Percentiles rank a stretch among this genome's conserved stretches.
Evolutionary conservation across 2,888 invertebrate species (phyloP).

Genomic region (Microchrysa polita): DNA sequence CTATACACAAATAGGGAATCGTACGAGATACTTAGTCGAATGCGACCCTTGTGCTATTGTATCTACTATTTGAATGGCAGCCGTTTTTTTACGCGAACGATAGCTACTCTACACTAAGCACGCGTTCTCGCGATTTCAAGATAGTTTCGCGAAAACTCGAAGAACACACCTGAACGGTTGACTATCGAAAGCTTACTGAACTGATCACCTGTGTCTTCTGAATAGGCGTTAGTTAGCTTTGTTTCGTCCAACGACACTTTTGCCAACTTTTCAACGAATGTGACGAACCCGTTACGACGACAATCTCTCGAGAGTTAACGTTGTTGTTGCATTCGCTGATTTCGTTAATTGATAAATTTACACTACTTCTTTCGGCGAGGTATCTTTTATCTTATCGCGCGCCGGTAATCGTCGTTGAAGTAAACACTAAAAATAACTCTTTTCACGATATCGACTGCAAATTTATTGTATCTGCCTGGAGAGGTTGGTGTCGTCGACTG

Average conservation of each 20-base stretch:
- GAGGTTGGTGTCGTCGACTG: neutral
- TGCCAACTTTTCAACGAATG: conserved; percentile 14
- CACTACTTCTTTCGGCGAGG: conserved; percentile 6
- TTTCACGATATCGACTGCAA: conserved; percentile 22
- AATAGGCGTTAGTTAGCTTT: conserved; percentile 32
- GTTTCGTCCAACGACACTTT: conserved; percentile 29
- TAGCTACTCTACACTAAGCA: no score
- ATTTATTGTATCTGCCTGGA: conserved; percentile 1
- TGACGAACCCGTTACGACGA: neutral
- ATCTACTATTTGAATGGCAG: conserved; percentile 21
- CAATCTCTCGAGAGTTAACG: neutral
- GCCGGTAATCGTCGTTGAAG: neutral
- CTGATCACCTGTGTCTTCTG: conserved; percentile 32
- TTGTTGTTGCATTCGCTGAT: conserved; percentile 9
- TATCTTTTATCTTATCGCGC: conserved; percentile 42
- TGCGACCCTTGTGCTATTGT: conserved; percentile 8
- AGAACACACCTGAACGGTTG: conserved; percentile 38
- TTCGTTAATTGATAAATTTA: conserved; percentile 2
- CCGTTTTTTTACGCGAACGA: conserved; percentile 10
- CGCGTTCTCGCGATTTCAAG: no score
- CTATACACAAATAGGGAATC: neutral
- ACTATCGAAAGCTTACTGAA: conserved; percentile 41
- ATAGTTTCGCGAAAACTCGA: conserved; percentile 10
- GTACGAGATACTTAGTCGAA: neutral
- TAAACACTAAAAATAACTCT: conserved; percentile 34